Conservation (phyloP, 2,797 vertebrate species). For the Catostomus latipinnis region DNA sequence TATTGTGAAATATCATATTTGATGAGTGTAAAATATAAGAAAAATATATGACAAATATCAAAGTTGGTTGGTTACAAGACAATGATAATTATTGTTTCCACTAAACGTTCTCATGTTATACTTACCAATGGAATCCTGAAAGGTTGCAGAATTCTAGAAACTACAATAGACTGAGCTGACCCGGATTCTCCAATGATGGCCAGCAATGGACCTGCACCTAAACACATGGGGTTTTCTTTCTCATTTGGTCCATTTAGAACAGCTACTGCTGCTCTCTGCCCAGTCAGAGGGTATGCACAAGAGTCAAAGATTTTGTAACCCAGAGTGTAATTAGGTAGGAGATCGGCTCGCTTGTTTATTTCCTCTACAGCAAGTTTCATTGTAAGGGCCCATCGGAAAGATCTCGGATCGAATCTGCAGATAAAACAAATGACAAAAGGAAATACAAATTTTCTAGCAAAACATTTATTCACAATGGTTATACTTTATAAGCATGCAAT, state of each 20-base stretch:
- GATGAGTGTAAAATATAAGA: too few relatives aligned
- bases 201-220: conserved; percentile 66
- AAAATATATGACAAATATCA: too few relatives aligned
- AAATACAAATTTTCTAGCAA: not conserved
- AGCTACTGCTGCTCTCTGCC: conserved; percentile 74
- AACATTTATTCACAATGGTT: not conserved
- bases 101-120: not conserved
- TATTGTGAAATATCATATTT: too few relatives aligned
- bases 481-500: not conserved
- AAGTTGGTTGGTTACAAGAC: too few relatives aligned
- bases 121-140: conserved; percentile 79
- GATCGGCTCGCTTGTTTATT: conserved; percentile 70
- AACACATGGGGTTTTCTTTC: conserved; percentile 64
- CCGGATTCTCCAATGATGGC: conserved; percentile 79
- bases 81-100: too few relatives aligned
- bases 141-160: conserved; percentile 75
- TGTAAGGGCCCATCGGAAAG: conserved; percentile 78
- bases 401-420: conserved; percentile 76
- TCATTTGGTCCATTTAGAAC: conserved; percentile 71
- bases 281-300: conserved; percentile 77
- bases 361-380: conserved; percentile 79
- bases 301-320: conserved; percentile 82
- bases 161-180: conserved; percentile 79
- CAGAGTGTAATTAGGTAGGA: conserved; percentile 73
- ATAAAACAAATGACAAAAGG: not conserved